Base-by-base conservation (phyloP, 2,113 vertebrate genomes). In the Psittacula cyanocephala region DNA sequence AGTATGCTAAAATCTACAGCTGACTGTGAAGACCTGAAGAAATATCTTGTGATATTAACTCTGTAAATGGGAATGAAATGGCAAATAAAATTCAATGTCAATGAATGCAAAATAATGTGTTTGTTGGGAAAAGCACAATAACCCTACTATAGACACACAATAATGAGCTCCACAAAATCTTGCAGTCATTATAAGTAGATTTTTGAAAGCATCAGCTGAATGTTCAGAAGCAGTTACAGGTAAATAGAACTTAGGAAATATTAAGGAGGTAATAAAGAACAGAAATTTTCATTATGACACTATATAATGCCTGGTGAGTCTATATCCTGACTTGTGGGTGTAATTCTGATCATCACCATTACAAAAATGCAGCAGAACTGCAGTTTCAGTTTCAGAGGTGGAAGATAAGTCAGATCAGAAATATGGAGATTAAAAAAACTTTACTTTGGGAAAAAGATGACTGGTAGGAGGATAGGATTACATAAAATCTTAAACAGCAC, bases 191-290 rank as follows among this genome's bases (percentile, higher is more conserved):
- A 93, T 17, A 55, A 79, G 72, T 23, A 84, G 65, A 83, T 85
- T 92, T 91, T 92, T 95, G 29, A 95, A 93, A 95, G 62, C 86
- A 95, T 76, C 62, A 87, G 27, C 83, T 91, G 74, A 64, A 71
- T 81, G 43, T 95, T 93, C 62, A 76, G 62, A 92, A 65, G 53
- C 52, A 87, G 72, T 78, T 93, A 83, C 86, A 88, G 37, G 86
- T 91, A 90, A 94, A 90, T 63, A 93, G 82, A 94, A 86, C 17
- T 90, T 89, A 81, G 52, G 24, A 95, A 89, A 43, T 81, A 93
- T 75, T 93, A 89, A n/a, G 47, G 65, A 84, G 87, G 74, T 41
- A 84, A 87, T 89, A 87, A 92, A 92, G 60, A 92, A 49, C 20
- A 81, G 55, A 89, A 91, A 91, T 79, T 84, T 39, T 89, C 11